Evolutionary conservation across 2,888 invertebrate genomes (phyloP), one percentile per base, ranked within the genome.

Genomic region (Apamea anceps): DNA sequence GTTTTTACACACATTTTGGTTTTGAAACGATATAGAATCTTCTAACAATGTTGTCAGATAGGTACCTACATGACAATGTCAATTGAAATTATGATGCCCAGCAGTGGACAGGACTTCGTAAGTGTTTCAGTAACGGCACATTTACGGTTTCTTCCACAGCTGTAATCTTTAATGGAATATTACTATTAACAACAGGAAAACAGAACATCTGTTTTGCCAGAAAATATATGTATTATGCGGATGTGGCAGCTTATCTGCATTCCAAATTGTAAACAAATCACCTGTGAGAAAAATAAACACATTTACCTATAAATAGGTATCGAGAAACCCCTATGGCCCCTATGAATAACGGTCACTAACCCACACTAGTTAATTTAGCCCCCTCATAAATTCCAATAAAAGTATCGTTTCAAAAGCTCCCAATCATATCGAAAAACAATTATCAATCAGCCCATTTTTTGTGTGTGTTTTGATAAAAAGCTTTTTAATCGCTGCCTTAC

Each of bases 401-500:
- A 57, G 0, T 51, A 8, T 28, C 13, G 54, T 48, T 75, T 54
- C 45, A 66, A 48, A 82, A 48, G 62, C 68, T 76, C 51, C 28
- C 60, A 48, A 70, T 37, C 18, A 10, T 42, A 62, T 70, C 70
- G 8, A 82, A 57, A 57, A 70, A n/a, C 54, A 65, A 65, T 77
- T 81, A 62, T 70, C 48, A 72, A 72, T 68, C 48, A 54, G 48
- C 62, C 28, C 37, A 72, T 78, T 42, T 81, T 67, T 67, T 60
- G 42, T 77, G 66, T 65, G 57, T 81, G 45, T 78, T 71, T 51
- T 65, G 60, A 76, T 66, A 77, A 76, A 60, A 81, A 81, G 81
- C 73, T 80, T 81, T 74, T 71, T 81, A 84, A 82, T 84, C 78
- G 66, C 67, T 73, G 75, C 60, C 73, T 81, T 78, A 77, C 81